Percentiles rank a stretch among this genome's conserved stretches.
phyloP scores from a whole-genome alignment of 2,113 vertebrate genomes.

The Phaethornis superciliosus region DNA sequence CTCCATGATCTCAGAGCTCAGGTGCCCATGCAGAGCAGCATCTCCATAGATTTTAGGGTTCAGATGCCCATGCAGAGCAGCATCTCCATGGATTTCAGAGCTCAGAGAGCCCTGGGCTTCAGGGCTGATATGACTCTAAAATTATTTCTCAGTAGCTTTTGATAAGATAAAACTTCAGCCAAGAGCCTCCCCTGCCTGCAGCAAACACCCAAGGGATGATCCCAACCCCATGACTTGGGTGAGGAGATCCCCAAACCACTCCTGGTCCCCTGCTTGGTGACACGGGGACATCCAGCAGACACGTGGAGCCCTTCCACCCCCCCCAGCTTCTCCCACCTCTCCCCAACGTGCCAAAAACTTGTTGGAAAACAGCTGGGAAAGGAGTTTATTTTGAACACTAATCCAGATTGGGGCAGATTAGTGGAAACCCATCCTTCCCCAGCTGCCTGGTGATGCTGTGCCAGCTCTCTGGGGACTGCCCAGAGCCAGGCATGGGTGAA shows the following conservation, averaged over 20 bases:
- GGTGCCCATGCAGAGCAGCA: no score
- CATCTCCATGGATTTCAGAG: no score
- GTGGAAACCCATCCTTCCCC: neutral
- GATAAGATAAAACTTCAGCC: accelerated
- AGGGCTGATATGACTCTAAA: accelerated
- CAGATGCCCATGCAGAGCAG: neutral
- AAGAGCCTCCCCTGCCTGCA: accelerated
- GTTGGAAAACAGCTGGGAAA: neutral
- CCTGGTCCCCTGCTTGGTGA: accelerated
- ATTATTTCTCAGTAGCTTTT: neutral
- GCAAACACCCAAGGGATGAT: accelerated
- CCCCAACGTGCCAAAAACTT: accelerated
- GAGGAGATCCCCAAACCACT: neutral
- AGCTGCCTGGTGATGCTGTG: neutral
- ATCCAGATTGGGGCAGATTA: conserved; percentile 33
- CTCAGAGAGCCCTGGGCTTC: neutral
- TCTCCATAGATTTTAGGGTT: neutral
- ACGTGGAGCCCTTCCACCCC: accelerated
- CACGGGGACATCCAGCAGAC: neutral
- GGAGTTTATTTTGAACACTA: neutral
- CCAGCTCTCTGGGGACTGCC: neutral
- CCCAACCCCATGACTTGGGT: accelerated
- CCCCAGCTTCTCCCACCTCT: neutral
- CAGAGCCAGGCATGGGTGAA: accelerated
- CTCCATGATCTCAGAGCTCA: neutral